A percentile compares a stretch with the other conserved stretches of the same genome.
Evolutionary conservation across 2,888 invertebrate genomes (phyloP).

Genomic region (Asteroscopus sphinx): DNA sequence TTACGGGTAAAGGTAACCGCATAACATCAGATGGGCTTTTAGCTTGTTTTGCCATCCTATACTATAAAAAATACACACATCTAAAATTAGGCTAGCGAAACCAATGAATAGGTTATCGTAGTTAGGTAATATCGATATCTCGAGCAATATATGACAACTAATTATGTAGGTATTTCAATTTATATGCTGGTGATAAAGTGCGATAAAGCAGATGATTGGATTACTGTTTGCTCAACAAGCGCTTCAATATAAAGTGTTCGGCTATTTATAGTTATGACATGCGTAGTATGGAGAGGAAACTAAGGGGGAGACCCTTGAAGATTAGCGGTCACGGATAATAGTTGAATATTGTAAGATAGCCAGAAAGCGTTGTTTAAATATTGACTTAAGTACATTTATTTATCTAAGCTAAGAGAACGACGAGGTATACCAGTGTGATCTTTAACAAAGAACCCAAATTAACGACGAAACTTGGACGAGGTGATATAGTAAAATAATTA

Average conservation of each 20-base stretch:
- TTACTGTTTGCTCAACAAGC: conserved; percentile 17
- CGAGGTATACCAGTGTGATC: too few species aligned
- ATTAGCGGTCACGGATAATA: conserved; percentile 10
- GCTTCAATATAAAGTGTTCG: conserved; percentile 10
- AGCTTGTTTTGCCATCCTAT: too few species aligned
- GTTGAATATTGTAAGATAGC: not conserved
- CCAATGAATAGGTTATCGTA: not conserved
- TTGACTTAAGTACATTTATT: not conserved
- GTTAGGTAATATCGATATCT: not conserved
- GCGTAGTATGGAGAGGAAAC: conserved; percentile 28
- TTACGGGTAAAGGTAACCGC: too few species aligned
- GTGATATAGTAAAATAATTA: too few species aligned
- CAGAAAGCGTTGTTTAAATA: conserved; percentile 7
- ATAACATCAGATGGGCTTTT: too few species aligned
- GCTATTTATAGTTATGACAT: conserved; percentile 27
- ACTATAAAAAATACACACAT: too few species aligned
- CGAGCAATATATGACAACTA: not conserved
- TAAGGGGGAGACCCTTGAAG: conserved; percentile 21
- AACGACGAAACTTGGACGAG: too few species aligned
- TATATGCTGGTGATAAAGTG: conserved; percentile 15
- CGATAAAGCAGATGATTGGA: conserved; percentile 20
- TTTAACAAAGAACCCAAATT: too few species aligned
- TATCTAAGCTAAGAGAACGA: not conserved
- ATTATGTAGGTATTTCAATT: conserved; percentile 19
- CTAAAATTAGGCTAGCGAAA: not conserved